A percentile compares a stretch with the other conserved stretches of the same genome.
phyloP scores from a whole-genome alignment of 2,888 invertebrate species.

The Drosophila ezoana region DNA sequence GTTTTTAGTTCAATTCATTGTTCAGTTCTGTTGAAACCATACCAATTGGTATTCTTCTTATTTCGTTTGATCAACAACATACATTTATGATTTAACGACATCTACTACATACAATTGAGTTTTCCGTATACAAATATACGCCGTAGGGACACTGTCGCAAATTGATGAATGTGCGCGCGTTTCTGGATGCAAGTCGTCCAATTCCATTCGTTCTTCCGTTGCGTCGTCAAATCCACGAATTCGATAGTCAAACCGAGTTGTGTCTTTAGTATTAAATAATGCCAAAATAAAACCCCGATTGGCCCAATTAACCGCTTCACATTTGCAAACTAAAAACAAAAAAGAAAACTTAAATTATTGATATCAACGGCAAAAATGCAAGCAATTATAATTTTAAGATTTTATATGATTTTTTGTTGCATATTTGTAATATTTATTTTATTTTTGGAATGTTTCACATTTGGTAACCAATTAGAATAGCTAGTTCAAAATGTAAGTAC shows the following conservation, averaged over 20 bases:
- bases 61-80: constrained; percentile 18
- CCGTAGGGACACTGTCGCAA: too few species aligned
- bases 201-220: constrained; percentile 59
- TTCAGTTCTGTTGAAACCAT: constrained; percentile 32
- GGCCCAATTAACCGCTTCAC: constrained; percentile 48
- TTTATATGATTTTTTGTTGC: constrained; percentile 29
- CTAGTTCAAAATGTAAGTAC: constrained; percentile 46
- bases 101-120: constrained; percentile 13
- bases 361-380: constrained; percentile 39
- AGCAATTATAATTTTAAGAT: constrained; percentile 33
- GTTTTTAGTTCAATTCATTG: constrained; percentile 17
- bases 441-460: constrained; percentile 31
- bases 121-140: constrained; percentile 16
- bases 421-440: constrained; percentile 22
- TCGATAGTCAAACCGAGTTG: constrained; percentile 71
- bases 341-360: constrained; percentile 2
- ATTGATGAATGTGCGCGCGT: constrained; percentile 40
- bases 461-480: constrained; percentile 28
- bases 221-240: constrained; percentile 76
- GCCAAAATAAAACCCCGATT: constrained; percentile 29
- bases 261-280: constrained; percentile 37
- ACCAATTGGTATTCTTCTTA: constrained; percentile 34
- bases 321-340: constrained; percentile 28
- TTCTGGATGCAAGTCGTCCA: constrained; percentile 31
- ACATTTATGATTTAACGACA: constrained; percentile 26